These are phyloP conservation scores for Ophiodon elongatus DNA, from an alignment of 2,113 vertebrate species.

Conservation along the genomic window DNA sequence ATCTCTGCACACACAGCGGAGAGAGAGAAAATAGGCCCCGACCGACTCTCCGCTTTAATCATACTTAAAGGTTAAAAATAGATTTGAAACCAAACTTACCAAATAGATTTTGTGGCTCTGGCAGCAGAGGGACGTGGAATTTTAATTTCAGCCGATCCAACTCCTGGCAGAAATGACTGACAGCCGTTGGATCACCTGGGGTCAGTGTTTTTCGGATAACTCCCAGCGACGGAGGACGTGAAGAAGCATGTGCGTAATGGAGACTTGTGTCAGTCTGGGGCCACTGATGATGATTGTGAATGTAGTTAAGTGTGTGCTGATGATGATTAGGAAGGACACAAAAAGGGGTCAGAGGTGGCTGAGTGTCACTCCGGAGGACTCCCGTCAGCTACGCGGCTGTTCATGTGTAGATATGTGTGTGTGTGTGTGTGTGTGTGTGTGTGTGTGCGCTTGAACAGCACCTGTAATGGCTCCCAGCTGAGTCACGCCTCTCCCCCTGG, in stretches of 20 bases:
- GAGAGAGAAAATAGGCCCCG: conserved; percentile 17
- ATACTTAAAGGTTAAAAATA: conserved; percentile 50
- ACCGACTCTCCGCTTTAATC: conserved; percentile 61
- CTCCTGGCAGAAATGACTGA: conserved; percentile 71
- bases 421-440: conserved; percentile 40
- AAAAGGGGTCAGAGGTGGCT: conserved; percentile 77
- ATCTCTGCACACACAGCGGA: conserved; percentile 20
- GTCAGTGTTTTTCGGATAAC: conserved; percentile 33
- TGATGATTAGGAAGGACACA: conserved; percentile 84
- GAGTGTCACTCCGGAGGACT: conserved; percentile 65
- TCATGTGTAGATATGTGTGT: conserved; percentile 49
- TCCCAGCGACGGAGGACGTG: conserved; percentile 9
- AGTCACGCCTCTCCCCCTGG: conserved; percentile 33
- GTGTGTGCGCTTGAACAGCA: conserved; percentile 64
- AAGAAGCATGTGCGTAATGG: conserved; percentile 49
- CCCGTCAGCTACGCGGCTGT: conserved; percentile 46
- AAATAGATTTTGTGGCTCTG: conserved; percentile 42
- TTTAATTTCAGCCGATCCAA: conserved; percentile 63
- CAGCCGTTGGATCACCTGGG: conserved; percentile 68
- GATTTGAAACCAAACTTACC: conserved; percentile 37
- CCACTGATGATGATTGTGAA: conserved; percentile 77
- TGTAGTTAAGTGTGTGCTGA: conserved; percentile 77
- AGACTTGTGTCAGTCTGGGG: conserved; percentile 66
- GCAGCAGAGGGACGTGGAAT: conserved; percentile 29
- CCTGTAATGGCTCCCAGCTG: conserved; percentile 89